Percentiles rank a stretch among this genome's conserved stretches.
Evolutionary conservation across 2,888 invertebrate species (phyloP).

Genomic region (Ophion ventricosus): DNA sequence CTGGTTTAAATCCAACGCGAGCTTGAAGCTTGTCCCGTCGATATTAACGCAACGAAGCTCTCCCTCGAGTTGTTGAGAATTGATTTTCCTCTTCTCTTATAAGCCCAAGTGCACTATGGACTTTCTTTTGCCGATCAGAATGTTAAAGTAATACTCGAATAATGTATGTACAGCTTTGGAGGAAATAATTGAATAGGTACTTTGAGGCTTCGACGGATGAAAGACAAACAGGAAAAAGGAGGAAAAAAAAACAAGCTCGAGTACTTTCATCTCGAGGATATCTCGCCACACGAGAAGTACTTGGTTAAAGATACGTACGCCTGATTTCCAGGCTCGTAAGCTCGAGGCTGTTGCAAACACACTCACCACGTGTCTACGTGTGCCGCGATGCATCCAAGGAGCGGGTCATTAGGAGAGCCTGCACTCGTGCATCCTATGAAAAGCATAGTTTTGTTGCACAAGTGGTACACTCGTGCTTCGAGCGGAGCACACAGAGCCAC

Average conservation of each 20-base stretch:
- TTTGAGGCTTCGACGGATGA: neutral
- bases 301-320: constrained; percentile 46
- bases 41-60: constrained; percentile 66
- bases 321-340: neutral
- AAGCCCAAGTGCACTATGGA: neutral
- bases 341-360: neutral
- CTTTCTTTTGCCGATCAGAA: neutral
- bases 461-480: constrained; percentile 34
- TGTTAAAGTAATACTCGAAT: neutral
- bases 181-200: neutral
- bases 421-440: constrained; percentile 38
- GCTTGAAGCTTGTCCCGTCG: constrained; percentile 35
- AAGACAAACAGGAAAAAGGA: neutral
- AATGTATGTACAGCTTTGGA: neutral
- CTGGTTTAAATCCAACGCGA: neutral
- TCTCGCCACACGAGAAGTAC: constrained; percentile 25
- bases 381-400: constrained; percentile 51
- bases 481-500: neutral
- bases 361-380: neutral
- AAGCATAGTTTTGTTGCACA: constrained; percentile 45
- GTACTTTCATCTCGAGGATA: constrained; percentile 7
- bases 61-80: constrained; percentile 62
- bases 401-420: constrained; percentile 55
- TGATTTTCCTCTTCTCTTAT: constrained; percentile 50
- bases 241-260: neutral